Evolutionary conservation across 1,140 invertebrate genomes (phyloP), one percentile per base, ranked within the genome.

Genomic region (Phthorimaea operculella): DNA sequence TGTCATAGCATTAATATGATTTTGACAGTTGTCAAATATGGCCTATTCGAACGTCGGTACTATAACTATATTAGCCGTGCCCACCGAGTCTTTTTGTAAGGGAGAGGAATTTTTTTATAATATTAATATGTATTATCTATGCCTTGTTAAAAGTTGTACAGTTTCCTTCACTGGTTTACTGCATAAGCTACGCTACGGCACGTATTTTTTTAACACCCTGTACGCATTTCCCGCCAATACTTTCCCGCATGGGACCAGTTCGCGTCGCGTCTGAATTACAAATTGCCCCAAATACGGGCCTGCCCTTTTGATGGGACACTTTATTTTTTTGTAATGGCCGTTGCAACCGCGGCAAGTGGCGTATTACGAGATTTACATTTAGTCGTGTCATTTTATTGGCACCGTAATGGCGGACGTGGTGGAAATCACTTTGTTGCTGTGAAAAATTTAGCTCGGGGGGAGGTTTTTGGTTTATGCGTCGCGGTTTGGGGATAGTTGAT

Each of bases 291-390:
- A 75, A 70, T 70, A 50, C 64, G 61, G 57, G 57, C 63, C 65
- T 68, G 74, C 68, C 70, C 70, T 75, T 70, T 79, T 74, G 70
- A 79, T 79, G 78, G 75, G 79, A 84, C 81, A 84, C 68, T 82
- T 82, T 76, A 74, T 74, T 74, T 79, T 74, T 76, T 79, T 68
- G 65, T 76, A 80, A 81, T 70, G 72, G 73, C 72, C 57, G 56
- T 53, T 54, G 60, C 66, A 52, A 70, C 70, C 66, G 69, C 69
- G 59, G 51, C 61, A 69, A 61, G 71, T 51, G 59, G 54, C 16
- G 44, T 47, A 54, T 78, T 76, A 79, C 72, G 75, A 70, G 74
- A 78, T 74, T 80, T 80, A 81, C 74, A 81, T 80, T 79, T 71
- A 68, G 61, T 70, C 73, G 71, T 77, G 65, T 67, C 66, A 58